Percentiles rank a stretch among this genome's conserved stretches.
phyloP scores from a whole-genome alignment of 2,888 invertebrate genomes.

The Proisotoma minuta region DNA sequence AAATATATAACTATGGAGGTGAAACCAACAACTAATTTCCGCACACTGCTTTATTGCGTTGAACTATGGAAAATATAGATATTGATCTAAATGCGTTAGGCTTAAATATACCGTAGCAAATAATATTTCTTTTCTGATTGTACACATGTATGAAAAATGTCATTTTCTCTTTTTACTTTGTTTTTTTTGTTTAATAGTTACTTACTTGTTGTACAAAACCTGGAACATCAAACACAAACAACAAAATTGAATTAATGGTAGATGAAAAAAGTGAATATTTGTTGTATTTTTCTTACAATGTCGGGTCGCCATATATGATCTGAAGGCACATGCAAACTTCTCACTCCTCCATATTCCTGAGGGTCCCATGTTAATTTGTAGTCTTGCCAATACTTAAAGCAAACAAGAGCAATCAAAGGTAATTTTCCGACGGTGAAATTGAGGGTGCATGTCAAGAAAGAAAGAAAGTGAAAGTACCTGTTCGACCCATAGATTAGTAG shows the following conservation, averaged over 20 bases:
- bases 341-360: constrained; percentile 75
- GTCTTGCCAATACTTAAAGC: constrained; percentile 73
- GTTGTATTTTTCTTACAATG: no score
- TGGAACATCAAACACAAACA: no score
- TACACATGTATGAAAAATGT: constrained; percentile 1
- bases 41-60: not conserved
- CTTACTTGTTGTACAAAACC: constrained; percentile 75
- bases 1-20: not conserved
- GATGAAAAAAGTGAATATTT: no score
- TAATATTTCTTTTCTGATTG: no score
- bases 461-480: constrained; percentile 46
- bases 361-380: constrained; percentile 80
- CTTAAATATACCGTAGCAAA: no score
- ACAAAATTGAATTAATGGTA: no score
- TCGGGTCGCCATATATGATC: constrained; percentile 80
- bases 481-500: constrained; percentile 63
- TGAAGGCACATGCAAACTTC: constrained; percentile 77
- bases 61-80: not conserved
- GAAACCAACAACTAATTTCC: not conserved
- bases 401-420: not conserved
- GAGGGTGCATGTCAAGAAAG: not conserved
- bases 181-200: not conserved
- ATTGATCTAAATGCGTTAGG: not conserved
- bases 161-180: not conserved
- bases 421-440: not conserved